Percentiles rank a stretch among this genome's conserved stretches.
phyloP scores from a whole-genome alignment of 2,113 vertebrate species.

The Hystrix brachyura region DNA sequence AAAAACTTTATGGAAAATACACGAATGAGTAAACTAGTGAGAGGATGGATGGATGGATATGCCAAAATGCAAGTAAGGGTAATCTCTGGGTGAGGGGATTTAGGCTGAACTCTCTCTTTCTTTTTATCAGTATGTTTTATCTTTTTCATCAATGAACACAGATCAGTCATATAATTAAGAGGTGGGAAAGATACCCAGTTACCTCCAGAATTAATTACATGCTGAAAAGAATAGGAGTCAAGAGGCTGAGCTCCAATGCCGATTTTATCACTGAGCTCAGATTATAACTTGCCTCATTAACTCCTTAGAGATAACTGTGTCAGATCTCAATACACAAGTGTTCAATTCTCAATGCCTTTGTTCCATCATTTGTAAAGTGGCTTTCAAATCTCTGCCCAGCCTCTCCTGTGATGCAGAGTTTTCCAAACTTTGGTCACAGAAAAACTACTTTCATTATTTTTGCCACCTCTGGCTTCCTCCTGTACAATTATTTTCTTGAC shows the following conservation, averaged over 20 bases:
- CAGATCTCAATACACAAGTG: not conserved
- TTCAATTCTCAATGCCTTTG: not conserved
- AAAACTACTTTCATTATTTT: not conserved
- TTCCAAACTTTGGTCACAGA: constrained; percentile 4
- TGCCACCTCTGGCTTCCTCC: not conserved
- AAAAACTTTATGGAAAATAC: not conserved
- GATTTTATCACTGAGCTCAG: not conserved
- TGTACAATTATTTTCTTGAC: not conserved
- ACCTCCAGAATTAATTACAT: constrained; percentile 21
- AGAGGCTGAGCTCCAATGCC: not conserved
- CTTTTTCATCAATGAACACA: not conserved
- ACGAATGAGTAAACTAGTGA: not conserved
- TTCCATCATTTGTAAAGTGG: not conserved
- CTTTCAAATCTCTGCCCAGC: not conserved
- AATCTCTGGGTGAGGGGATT: no score
- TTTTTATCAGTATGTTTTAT: not conserved
- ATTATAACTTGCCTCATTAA: not conserved
- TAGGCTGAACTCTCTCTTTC: not conserved
- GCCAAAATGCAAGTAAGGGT: not conserved
- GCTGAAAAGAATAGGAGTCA: not conserved
- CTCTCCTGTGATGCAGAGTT: not conserved
- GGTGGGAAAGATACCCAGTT: not conserved
- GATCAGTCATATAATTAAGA: not conserved
- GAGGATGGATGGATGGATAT: not conserved
- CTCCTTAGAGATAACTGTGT: not conserved